These are phyloP conservation scores for Scaptomyza caliginosa DNA, from an alignment of 2,888 invertebrate genomes.

Conservation along the genomic window DNA sequence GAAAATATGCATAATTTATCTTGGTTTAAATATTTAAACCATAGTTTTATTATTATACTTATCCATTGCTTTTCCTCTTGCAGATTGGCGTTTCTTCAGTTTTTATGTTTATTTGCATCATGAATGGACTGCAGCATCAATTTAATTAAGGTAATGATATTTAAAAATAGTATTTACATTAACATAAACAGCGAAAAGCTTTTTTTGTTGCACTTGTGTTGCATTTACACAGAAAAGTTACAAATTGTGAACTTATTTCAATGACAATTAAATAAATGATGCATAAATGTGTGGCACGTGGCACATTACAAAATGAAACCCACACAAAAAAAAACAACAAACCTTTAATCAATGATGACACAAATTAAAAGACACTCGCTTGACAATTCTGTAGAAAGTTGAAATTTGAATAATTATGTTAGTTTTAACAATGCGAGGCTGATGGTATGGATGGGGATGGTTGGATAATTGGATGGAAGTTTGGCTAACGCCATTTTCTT, in stretches of 20 bases:
- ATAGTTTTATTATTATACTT: no score
- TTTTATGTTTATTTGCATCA: not conserved
- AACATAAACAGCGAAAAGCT: not conserved
- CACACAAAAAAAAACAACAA: not conserved
- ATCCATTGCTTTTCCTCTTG: constrained; percentile 7
- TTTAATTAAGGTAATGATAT: constrained; percentile 25
- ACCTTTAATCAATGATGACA: not conserved
- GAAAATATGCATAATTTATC: no score
- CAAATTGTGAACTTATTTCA: not conserved
- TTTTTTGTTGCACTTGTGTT: not conserved
- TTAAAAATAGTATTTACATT: not conserved
- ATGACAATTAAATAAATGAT: not conserved
- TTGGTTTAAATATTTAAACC: no score
- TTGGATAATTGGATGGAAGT: not conserved
- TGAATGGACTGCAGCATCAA: constrained; percentile 6
- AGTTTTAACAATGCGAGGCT: constrained; percentile 22
- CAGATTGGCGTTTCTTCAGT: constrained; percentile 36
- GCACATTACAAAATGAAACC: not conserved
- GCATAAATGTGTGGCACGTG: constrained; percentile 17
- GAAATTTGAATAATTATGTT: constrained; percentile 40
- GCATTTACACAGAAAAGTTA: no score
- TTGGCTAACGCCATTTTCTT: constrained; percentile 45
- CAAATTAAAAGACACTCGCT: constrained; percentile 1
- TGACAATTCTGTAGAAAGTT: not conserved
- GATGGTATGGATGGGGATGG: not conserved